A percentile compares a stretch with the other conserved stretches of the same genome.
Conservation (phyloP, 1,140 invertebrate species). For the Halotydeus destructor region DNA sequence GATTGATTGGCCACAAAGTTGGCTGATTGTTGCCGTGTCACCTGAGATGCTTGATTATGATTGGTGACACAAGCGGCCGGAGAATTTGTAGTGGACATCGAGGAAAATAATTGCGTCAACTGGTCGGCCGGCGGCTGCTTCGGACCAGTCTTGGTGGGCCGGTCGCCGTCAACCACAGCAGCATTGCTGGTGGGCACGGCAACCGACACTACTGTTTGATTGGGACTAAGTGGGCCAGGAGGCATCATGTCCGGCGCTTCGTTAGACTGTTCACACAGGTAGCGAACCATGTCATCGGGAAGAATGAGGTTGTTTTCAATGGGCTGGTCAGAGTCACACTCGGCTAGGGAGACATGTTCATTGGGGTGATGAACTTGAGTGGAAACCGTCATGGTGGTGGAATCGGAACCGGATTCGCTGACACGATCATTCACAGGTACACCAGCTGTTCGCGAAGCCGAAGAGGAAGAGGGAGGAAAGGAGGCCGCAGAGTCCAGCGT, state of each 20-base stretch:
- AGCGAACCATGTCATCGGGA: constrained; percentile 65
- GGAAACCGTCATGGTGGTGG: not conserved
- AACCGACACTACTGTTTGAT: not conserved
- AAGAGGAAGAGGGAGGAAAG: not conserved
- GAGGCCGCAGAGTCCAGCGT: not conserved
- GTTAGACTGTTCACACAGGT: constrained; percentile 9
- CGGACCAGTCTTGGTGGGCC: not conserved
- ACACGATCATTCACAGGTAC: no score
- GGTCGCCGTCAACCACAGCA: not conserved
- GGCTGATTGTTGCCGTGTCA: not conserved
- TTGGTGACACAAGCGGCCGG: constrained; percentile 1
- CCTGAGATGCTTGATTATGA: constrained; percentile 11
- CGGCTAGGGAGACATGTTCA: constrained; percentile 53
- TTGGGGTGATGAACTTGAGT: constrained; percentile 43
- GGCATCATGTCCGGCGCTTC: not conserved
- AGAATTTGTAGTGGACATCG: not conserved
- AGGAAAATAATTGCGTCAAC: constrained; percentile 3
- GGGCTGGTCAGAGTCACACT: constrained; percentile 65
- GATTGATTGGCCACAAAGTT: not conserved
- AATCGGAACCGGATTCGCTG: constrained; percentile 3
- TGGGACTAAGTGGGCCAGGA: not conserved
- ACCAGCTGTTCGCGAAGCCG: constrained; percentile 7
- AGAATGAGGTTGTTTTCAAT: constrained; percentile 71
- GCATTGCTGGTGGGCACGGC: not conserved
- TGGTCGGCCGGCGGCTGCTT: not conserved